Evolutionary conservation across 2,888 invertebrate genomes (phyloP).

Genomic region (Mythimna pallens): DNA sequence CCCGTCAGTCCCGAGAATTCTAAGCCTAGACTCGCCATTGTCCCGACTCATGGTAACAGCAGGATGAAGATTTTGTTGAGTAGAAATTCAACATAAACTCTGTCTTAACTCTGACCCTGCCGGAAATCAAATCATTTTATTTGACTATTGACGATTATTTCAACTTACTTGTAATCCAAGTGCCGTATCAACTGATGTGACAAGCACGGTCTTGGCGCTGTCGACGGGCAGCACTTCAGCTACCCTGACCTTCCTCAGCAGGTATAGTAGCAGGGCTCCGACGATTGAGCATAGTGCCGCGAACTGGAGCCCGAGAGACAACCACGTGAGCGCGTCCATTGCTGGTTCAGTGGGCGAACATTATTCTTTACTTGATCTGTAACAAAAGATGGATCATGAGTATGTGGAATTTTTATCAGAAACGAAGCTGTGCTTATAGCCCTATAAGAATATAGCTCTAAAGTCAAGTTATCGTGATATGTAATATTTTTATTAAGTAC

Average conservation of each 20-base stretch:
- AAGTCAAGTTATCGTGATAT: not conserved
- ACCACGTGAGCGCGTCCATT: conserved; percentile 96
- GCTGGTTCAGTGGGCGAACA: conserved; percentile 75
- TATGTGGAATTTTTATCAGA: not conserved
- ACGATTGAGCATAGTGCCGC: conserved; percentile 95
- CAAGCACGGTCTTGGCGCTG: conserved; percentile 93
- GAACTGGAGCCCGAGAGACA: conserved; percentile 95
- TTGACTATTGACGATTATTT: too few relatives aligned
- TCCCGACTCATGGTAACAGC: not conserved
- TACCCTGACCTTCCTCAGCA: conserved; percentile 94
- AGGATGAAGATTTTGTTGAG: too few relatives aligned
- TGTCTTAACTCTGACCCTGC: too few relatives aligned
- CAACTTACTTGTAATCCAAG: conserved; percentile 93
- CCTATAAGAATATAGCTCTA: not conserved
- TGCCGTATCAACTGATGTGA: conserved; percentile 95
- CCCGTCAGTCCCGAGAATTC: not conserved
- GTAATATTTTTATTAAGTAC: not conserved
- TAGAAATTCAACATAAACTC: not conserved
- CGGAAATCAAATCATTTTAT: not conserved
- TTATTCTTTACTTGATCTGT: conserved; percentile 76
- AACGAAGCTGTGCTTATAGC: not conserved
- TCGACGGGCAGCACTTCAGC: conserved; percentile 90
- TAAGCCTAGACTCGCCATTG: not conserved
- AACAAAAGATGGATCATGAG: conserved; percentile 67
- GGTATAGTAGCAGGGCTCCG: conserved; percentile 94